Base-by-base conservation (phyloP, 1,140 invertebrate genomes). In the Drosophila sp. region DNA sequence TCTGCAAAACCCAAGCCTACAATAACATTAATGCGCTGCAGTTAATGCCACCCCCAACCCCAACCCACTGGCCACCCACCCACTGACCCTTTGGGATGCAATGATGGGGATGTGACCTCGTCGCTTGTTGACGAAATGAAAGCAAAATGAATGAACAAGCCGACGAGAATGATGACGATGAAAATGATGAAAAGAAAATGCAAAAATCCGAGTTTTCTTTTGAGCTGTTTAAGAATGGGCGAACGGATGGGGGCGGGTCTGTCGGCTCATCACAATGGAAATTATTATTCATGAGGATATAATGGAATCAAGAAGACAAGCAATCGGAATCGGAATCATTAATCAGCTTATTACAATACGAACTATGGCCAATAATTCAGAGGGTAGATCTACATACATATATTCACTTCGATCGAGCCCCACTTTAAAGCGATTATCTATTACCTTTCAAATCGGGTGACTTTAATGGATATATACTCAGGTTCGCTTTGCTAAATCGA, bases 21-120 rank as follows among this genome's bases (percentile, higher is more conserved):
- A 87, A 87, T 87, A 83, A 80, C 84, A 84, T 89, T 87, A 84
- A 89, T 77, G 84, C 69, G 76, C 80, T 80, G 83, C 80, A 89
- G 84, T 87, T 86, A 87, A 86, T 86, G 84, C 67, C 69, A 60
- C 65, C 66, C 35, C 33, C 10, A 10, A 38, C 29, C 11, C 40
- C 27, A 17, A 17, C 10, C 11, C 8, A 1, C 23, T 25, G 5
- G 29, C 35, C 33, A 38, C 57, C 50, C 23, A 11, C 23, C 11
- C 1, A 10, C 29, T 23, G 33, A 11, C 56, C 32, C 57, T 25
- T 58, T 38, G 32, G 74, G 66, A 27, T 27, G 44, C 23, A 50
- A 4, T 23, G 23, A 27, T 27, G 25, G 44, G 25, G 44, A 25
- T 23, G 83, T 79, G 83, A 66, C 80, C 83, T 77, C 44, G 44